phyloP scores from a whole-genome alignment of 2,113 vertebrate species.

The Tragelaphus scriptus region DNA sequence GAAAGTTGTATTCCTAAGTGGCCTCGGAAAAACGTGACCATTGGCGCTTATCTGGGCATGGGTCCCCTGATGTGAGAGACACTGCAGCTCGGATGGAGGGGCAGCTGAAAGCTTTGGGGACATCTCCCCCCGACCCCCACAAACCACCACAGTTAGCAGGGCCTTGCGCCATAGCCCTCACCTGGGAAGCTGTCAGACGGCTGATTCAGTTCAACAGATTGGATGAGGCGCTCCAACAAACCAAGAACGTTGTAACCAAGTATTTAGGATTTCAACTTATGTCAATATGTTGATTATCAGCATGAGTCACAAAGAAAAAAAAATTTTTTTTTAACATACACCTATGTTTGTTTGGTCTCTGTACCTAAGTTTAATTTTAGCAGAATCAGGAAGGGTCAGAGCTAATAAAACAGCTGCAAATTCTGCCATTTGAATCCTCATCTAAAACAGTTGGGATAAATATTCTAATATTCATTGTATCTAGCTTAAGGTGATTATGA shows the following conservation, averaged over 20 bases:
- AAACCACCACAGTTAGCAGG: too few species aligned
- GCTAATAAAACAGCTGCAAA: not conserved
- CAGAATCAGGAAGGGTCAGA: not conserved
- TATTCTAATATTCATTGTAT: not conserved
- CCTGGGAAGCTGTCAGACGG: not conserved
- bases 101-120: not conserved
- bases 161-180: too few species aligned
- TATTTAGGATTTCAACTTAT: not conserved
- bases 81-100: accelerated
- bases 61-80: not conserved
- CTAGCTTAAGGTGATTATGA: not conserved
- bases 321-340: not conserved
- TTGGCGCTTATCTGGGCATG: not conserved
- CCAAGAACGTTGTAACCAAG: not conserved
- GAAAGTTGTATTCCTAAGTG: not conserved
- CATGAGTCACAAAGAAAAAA: not conserved
- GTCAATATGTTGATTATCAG: not conserved
- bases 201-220: not conserved
- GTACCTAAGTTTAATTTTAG: not conserved
- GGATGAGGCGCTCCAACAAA: not conserved
- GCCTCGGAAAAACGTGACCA: accelerated
- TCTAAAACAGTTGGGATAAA: not conserved
- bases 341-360: not conserved
- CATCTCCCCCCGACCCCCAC: accelerated
- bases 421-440: not conserved